Evolutionary conservation across 2,113 vertebrate species (phyloP), one percentile per base, ranked within the genome.

Genomic region (Megaleporinus macrocephalus): DNA sequence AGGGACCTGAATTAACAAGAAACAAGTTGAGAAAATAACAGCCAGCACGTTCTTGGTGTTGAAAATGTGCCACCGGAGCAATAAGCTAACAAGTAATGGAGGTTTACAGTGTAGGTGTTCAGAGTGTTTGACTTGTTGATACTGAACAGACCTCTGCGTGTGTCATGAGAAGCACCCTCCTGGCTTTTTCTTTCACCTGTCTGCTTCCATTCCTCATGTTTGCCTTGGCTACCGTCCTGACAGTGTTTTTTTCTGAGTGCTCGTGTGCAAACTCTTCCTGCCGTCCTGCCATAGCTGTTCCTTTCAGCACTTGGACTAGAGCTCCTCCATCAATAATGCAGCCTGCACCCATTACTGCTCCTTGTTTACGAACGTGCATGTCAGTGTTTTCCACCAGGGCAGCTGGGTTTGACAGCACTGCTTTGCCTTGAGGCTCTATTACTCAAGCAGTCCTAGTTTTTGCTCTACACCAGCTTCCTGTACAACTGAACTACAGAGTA

Each of bases 281-380:
- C 77, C 49, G 27, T 57, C 66, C 44, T 20, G 70, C 36, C 61
- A 24, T 72, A 41, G 73, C 69, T 63, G 26, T 69, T 18, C 26
- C 20, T 33, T 20, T 14, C 27, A 66, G 69, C 71, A 53, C 61
- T 62, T 78, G 22, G 65, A 69, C 33, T 33, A 77, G 74, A 55
- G 61, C 59, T 26, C 51, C 62, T 18, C 29, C 29, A 51, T 83
- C 57, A 78, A 83, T 83, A 78, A 78, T 78, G 22, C 57, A 78
- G 59, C 16, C 3, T 26, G 10, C 55, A 51, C 26, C 29, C 70
- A 65, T 73, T 63, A 73, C 27, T 15, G 26, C 13, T 18, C 9
- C 33, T 82, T 22, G 55, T 77, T 63, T 78, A 62, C 26, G 27
- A 63, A 73, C 36, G 36, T 26, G 24, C 30, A 68, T 66, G 81